Base-by-base conservation (phyloP, 2,888 invertebrate genomes). In the Clistopyga incitator region DNA sequence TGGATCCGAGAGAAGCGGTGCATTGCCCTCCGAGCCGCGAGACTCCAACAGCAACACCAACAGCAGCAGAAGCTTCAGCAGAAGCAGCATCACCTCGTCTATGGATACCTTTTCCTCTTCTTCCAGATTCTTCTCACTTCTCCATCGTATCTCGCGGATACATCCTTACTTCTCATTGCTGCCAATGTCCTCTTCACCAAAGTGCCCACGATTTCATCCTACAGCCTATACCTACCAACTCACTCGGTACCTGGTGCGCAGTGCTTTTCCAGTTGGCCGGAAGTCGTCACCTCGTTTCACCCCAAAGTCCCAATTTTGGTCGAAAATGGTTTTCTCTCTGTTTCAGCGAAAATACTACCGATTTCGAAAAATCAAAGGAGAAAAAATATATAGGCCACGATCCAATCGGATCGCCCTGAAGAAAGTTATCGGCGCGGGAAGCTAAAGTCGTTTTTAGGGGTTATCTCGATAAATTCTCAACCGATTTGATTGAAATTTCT, bases 21-120 rank as follows among this genome's bases (percentile, higher is more conserved):
- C 81, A 81, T 77, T 81, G 81, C 77, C 81, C 81, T 81, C 77
- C 25, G 67, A 77, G 71, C 81, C 72, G 77, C 71, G 38, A 77
- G 77, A 75, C 81, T 71, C 29, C 76, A 76, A 45, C 70, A 54
- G 54, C 70, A 54, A 18, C 71, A 25, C 25, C 61, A 29, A 15
- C 61, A 61, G 34, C 42, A 72, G 25, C 54, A 54, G 65, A 38
- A 38, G 38, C 56, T 67, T 47, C 47, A 50, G 18, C 50, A 50
- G 50, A n/a, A 50, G 50, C 50, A 50, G 50, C 50, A 50, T 50
- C 50, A 18, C 56, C 71, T 81, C 65, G 71, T 71, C 78, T 38
- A 70, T 29, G 65, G 50, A 64, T 65, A 70, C 29, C 61, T 75
- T 81, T 47, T 76, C 54, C 71, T 54, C 65, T 42, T 70, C 47